Percentiles rank a stretch among this genome's conserved stretches.
Conservation (phyloP, 2,888 invertebrate genomes). For the Aquatica leii region DNA sequence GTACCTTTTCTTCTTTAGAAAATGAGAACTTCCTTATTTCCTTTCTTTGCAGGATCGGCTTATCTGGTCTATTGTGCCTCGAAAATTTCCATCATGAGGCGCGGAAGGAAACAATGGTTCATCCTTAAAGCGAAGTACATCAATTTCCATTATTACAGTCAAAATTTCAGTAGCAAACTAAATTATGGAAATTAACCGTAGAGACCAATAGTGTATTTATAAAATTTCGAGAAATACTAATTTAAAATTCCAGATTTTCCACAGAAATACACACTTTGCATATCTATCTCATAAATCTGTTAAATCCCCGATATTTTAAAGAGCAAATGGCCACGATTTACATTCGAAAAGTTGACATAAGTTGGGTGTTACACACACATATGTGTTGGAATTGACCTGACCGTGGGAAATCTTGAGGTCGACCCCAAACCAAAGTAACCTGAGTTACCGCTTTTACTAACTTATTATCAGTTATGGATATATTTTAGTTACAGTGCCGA, state of each 20-base stretch:
- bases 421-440: slow-evolving; percentile 20
- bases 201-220: slow-evolving; percentile 18
- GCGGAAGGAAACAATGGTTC: slow-evolving; percentile 56
- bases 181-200: slow-evolving; percentile 38
- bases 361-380: slow-evolving; percentile 17
- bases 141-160: slow-evolving; percentile 35
- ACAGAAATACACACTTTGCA: slow-evolving; percentile 22
- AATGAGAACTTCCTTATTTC: slow-evolving; percentile 37
- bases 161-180: slow-evolving; percentile 37
- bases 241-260: slow-evolving; percentile 28
- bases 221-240: slow-evolving; percentile 2
- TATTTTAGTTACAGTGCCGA: slow-evolving; percentile 12
- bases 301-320: slow-evolving; percentile 26
- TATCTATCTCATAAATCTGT: slow-evolving; percentile 33
- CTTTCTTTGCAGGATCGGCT: slow-evolving; percentile 46
- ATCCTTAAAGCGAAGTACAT: slow-evolving; percentile 40
- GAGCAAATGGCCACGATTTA: slow-evolving; percentile 35
- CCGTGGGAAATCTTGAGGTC: slow-evolving; percentile 31
- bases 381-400: slow-evolving; percentile 22
- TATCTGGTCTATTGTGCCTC: slow-evolving; percentile 55
- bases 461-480: slow-evolving; percentile 18
- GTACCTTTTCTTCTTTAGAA: slow-evolving; percentile 40
- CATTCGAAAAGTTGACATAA: slow-evolving; percentile 26
- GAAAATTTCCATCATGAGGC: slow-evolving; percentile 53
- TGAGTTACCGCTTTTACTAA: slow-evolving; percentile 17